These are phyloP conservation scores for Acyrthosiphon pisum DNA, from an alignment of 1,140 invertebrate species.

Conservation along the genomic window DNA sequence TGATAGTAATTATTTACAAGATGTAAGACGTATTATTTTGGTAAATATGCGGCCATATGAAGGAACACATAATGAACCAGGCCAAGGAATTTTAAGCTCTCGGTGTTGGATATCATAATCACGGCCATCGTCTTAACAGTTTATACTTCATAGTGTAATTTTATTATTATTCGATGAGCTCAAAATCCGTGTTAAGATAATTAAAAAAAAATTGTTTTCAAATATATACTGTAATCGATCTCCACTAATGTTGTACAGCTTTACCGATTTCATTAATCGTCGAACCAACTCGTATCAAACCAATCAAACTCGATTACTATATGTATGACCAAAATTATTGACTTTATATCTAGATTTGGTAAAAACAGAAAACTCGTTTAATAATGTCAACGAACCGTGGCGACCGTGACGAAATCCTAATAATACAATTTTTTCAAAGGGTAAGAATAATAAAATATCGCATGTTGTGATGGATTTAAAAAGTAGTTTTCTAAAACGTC, in stretches of 20 bases:
- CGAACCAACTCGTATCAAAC: background rate
- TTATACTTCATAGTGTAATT: background rate
- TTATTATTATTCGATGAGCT: background rate
- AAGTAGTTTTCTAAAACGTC: background rate
- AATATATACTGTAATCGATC: background rate
- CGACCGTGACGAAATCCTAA: conserved; percentile 37
- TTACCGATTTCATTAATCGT: background rate
- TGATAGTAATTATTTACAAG: conserved; percentile 26
- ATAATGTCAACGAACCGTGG: conserved; percentile 8
- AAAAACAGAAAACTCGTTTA: conserved; percentile 37
- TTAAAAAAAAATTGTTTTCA: background rate
- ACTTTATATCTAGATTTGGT: background rate
- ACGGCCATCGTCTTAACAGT: background rate
- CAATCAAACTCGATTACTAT: conserved; percentile 28
- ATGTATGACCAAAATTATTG: conserved; percentile 38
- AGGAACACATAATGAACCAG: background rate
- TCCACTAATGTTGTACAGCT: background rate
- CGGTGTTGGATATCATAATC: background rate
- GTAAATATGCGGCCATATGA: background rate
- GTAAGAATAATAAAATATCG: background rate
- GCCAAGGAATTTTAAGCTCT: conserved; percentile 22
- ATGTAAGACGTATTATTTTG: background rate
- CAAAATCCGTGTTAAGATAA: background rate
- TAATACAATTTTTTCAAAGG: background rate
- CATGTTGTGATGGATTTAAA: background rate